Base-by-base conservation (phyloP, 2,113 vertebrate species). In the Cricetomys ansorgei region DNA sequence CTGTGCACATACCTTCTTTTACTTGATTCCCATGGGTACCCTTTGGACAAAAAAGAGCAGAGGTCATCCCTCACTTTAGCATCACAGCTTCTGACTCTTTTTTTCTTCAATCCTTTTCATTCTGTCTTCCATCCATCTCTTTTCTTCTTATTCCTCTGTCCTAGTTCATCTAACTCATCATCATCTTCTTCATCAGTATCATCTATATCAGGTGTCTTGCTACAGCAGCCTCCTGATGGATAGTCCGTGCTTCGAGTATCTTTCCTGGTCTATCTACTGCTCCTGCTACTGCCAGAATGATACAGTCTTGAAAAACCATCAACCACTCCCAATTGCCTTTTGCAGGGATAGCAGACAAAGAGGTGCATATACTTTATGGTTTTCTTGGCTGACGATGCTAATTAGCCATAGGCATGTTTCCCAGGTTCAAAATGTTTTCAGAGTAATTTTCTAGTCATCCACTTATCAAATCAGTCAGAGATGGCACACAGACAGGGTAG, bases 391-490 rank as follows among this genome's bases (percentile, higher is more conserved):
- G 10, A 45, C 23, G 48, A 53, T 94, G 76, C 40, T 91, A 29
- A 83, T 91, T 37, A 86, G 17, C 40, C 40, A 34, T 31, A 80
- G 48, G 37, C 83, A 34, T 50, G 11, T 95, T 93, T 97, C 62
- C 43, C 83, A 87, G 29, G 37, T 96, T 94, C 37, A 92, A 45
- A 95, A 62, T 86, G 19, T 12, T 72, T 34, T 88, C 93, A 70
- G 86, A 67, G 23, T 72, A 81, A n/a, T 64, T 67, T 96, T 92
- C 69, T 89, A 93, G 67, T 48, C 40, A 93, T 59, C 17, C 70
- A 55, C 84, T 89, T 89, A 37, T 50, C 34, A 77, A 29, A 13
- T 96, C 70, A 84, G 15, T 64, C 72, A 55, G 69, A 76, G 29
- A 72, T 76, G 31, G 53, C 64, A 85, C 25, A 83, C 76, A 89